phyloP scores from a whole-genome alignment of 1,140 invertebrate species.

The Aphaenogaster floridana region DNA sequence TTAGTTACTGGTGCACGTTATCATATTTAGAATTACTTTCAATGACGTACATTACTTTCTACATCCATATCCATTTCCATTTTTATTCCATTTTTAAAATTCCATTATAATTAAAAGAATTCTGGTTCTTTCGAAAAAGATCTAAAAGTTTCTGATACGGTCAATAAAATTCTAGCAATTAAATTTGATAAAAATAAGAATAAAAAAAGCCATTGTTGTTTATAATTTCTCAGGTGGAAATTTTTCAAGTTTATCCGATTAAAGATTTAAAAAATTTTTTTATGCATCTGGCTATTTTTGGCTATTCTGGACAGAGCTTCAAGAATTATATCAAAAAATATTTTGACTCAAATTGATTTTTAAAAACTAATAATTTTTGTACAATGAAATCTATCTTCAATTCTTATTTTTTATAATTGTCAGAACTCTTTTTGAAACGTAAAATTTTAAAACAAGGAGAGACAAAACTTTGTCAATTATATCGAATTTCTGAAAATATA shows the following conservation, averaged over 20 bases:
- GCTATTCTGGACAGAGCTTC: neutral
- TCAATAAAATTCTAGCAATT: neutral
- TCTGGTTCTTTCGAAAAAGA: neutral
- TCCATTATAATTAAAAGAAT: neutral
- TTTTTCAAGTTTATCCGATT: neutral
- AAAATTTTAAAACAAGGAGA: neutral
- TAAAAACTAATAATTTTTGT: neutral
- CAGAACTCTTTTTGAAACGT: neutral
- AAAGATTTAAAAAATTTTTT: neutral
- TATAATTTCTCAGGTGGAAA: neutral
- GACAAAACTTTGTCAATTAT: neutral
- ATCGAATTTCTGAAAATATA: neutral
- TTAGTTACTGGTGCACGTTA: neutral
- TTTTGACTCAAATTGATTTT: neutral
- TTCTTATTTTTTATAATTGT: neutral
- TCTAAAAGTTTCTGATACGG: neutral
- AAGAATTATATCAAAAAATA: neutral
- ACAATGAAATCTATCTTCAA: neutral
- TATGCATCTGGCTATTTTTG: no score
- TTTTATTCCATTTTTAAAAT: neutral
- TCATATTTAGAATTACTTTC: neutral
- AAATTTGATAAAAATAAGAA: neutral
- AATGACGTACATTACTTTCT: neutral
- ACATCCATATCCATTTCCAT: neutral
- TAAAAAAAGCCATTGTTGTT: neutral